These are phyloP conservation scores for Selenia dentaria DNA, from an alignment of 2,888 invertebrate genomes.

Conservation along the genomic window DNA sequence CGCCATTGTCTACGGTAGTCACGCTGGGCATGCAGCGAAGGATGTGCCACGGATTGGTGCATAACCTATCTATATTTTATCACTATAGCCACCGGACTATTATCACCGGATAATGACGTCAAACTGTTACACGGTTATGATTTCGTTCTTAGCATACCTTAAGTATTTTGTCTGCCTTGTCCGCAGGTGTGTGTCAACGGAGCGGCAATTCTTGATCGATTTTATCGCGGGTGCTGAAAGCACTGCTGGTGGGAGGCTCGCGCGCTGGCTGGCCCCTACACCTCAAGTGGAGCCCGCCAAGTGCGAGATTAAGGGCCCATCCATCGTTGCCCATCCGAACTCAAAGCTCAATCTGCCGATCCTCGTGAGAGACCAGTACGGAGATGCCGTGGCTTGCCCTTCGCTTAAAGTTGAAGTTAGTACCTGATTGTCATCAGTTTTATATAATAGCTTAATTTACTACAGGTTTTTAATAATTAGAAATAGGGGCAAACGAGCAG, in stretches of 20 bases:
- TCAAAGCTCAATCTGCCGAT: slow-evolving; percentile 85
- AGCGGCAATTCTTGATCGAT: slow-evolving; percentile 95
- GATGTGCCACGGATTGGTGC: no score
- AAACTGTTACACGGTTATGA: no score
- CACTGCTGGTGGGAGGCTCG: slow-evolving; percentile 95
- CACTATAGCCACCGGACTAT: no score
- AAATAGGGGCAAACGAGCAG: no score
- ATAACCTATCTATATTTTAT: no score
- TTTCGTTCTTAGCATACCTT: no score
- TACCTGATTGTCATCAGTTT: no score
- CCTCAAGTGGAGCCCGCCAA: slow-evolving; percentile 95
- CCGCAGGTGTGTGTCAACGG: slow-evolving; percentile 92
- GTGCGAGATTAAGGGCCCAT: slow-evolving; percentile 92
- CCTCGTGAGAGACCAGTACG: slow-evolving; percentile 96
- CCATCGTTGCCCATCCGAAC: slow-evolving; percentile 87
- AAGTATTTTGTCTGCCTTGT: slow-evolving; percentile 41
- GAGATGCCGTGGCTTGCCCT: slow-evolving; percentile 93
- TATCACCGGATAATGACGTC: no score
- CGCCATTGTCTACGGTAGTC: no score
- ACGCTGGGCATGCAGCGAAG: no score
- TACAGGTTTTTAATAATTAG: no score
- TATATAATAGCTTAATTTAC: no score
- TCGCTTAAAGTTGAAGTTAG: slow-evolving; percentile 90
- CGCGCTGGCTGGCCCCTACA: slow-evolving; percentile 97
- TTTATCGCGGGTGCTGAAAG: slow-evolving; percentile 94